Evolutionary conservation across 2,888 invertebrate genomes (phyloP).

Genomic region (Aphodius granarius): DNA sequence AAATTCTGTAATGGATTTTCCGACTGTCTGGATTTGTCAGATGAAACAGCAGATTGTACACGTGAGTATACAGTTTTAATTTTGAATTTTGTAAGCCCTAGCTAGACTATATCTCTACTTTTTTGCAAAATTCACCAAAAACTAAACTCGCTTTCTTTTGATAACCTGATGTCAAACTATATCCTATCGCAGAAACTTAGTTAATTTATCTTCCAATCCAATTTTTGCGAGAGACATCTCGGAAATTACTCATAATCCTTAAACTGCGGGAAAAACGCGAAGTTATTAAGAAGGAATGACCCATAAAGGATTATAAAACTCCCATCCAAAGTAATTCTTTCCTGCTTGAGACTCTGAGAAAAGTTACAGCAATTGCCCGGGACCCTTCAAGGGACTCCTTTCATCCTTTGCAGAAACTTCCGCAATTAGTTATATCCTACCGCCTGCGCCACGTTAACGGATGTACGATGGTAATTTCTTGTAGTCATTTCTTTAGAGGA

Average conservation of each 20-base stretch:
- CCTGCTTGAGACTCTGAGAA: not conserved
- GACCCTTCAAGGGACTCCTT: not conserved
- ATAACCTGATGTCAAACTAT: no score
- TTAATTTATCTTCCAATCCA: not conserved
- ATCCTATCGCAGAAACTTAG: not conserved
- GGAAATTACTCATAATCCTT: not conserved
- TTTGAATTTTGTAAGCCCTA: slow-evolving; percentile 1
- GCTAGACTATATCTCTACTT: not conserved
- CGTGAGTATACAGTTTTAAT: slow-evolving; percentile 62
- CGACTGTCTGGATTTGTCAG: slow-evolving; percentile 78
- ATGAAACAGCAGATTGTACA: slow-evolving; percentile 74
- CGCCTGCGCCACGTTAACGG: not conserved
- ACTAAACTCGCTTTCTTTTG: not conserved
- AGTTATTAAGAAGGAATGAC: not conserved
- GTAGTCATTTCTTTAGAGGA: not conserved
- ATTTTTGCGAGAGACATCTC: not conserved
- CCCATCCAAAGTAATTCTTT: not conserved
- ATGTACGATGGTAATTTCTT: not conserved
- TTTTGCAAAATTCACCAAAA: slow-evolving; percentile 2
- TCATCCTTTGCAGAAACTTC: not conserved
- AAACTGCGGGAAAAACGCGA: not conserved
- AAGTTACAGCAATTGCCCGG: not conserved
- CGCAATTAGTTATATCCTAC: not conserved
- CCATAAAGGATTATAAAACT: not conserved
- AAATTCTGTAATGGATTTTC: slow-evolving; percentile 77